These are phyloP conservation scores for Drosophila sp. DNA, from an alignment of 1,140 invertebrate species.

Conservation along the genomic window DNA sequence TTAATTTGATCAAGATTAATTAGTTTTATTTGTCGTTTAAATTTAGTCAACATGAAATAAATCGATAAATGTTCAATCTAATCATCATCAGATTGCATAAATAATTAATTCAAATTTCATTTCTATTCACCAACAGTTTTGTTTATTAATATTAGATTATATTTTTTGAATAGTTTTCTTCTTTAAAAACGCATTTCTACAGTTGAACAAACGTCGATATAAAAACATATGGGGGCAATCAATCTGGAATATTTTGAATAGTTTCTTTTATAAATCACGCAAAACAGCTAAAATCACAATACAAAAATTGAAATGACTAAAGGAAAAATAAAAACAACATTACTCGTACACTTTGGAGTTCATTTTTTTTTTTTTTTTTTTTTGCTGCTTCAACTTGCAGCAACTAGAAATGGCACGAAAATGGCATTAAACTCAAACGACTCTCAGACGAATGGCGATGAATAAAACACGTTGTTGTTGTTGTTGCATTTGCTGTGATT, in stretches of 20 bases:
- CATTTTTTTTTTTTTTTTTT: slow-evolving; percentile 29
- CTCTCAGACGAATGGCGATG: slow-evolving; percentile 52
- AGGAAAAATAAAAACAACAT: slow-evolving; percentile 23
- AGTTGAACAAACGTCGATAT: no score
- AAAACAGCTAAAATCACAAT: background rate
- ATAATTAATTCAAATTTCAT: no score
- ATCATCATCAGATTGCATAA: no score
- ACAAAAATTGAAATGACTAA: background rate
- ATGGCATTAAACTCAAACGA: slow-evolving; percentile 69
- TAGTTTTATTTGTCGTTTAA: no score
- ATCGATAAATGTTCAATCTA: no score
- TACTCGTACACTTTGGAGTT: background rate
- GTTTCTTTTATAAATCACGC: background rate
- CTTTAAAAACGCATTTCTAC: no score
- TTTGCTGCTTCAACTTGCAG: slow-evolving; percentile 19
- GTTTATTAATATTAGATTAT: no score
- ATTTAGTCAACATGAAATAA: no score
- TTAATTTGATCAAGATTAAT: no score
- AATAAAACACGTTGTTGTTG: slow-evolving; percentile 50
- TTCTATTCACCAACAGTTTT: no score
- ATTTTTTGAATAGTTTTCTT: no score
- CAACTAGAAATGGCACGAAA: slow-evolving; percentile 57
- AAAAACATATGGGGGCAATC: background rate
- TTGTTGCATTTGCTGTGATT: slow-evolving; percentile 7
- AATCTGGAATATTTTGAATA: background rate